Base-by-base conservation (phyloP, 1,140 invertebrate genomes). In the Tetragonula clypearis region DNA sequence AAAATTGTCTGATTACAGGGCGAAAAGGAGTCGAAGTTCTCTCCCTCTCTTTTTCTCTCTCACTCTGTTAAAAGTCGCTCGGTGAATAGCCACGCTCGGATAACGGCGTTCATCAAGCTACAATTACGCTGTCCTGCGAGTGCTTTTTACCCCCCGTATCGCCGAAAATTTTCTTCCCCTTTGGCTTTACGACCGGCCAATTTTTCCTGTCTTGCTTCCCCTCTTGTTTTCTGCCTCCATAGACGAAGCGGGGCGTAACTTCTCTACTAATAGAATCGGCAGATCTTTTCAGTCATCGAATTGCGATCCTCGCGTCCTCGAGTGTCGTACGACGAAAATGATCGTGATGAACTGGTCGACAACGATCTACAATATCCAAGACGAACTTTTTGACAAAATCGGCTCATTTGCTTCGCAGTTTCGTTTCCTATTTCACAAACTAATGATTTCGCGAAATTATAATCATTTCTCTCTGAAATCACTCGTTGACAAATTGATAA, bases 1-100 rank as follows among this genome's bases (percentile, higher is more conserved):
- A 79, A 79, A 79, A 84, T 79, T 72, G 77, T 23, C 41, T 55
- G 77, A 84, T 84, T 72, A 79, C 74, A 53, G 35, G n/a, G 23
- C 35, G 23, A 41, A 66, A 53, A 77, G 30, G 35, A 49, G n/a
- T 41, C 17, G 41, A 0, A 49, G 41, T 8, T 49, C 15, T 19
- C 17, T 19, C 17, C 14, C 55, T 56, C 56, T 41, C 56, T 56
- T 15, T 26, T 15, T n/a, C 62, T 66, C 14, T 23, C 17, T 35
- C 66, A 68, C 53, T 58, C 62, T 58, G 81, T 72, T 78, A 69
- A 83, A 41, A 58, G 35, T 23, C 58, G 41, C 49, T 53, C 62
- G 35, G 41, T 65, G 58, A 55, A 75, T 53, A 53, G 17, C 41
- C 2, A 21, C 62, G 35, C 56, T 82, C 41, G 56, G 80, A 41